Conservation (phyloP, 2,113 vertebrate species). For the Chaenogobius annularis region DNA sequence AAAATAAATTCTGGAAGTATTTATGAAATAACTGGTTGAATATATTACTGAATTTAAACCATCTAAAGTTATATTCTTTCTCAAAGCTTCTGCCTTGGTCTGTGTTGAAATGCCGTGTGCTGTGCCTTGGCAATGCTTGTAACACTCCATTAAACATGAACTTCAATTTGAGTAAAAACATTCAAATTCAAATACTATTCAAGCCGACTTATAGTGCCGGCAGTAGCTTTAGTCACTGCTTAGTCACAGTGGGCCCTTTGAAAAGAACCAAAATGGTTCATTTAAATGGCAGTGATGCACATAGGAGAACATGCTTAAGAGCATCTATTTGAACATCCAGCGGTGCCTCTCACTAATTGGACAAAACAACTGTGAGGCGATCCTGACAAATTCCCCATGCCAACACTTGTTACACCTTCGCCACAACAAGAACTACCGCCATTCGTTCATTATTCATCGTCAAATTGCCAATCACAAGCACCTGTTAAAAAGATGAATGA, state of each 20-base stretch:
- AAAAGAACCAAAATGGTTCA: not conserved
- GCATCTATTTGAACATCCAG: not conserved
- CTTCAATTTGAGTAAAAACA: slow-evolving; percentile 3
- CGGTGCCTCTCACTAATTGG: no score
- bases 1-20: not conserved
- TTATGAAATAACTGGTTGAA: not conserved
- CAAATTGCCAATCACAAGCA: slow-evolving; percentile 16
- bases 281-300: not conserved
- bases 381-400: slow-evolving; percentile 20
- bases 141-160: not conserved
- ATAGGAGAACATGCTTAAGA: not conserved
- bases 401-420: slow-evolving; percentile 30
- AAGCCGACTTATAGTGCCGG: not conserved
- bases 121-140: not conserved
- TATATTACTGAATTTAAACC: not conserved
- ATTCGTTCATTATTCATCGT: slow-evolving; percentile 39
- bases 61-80: not conserved
- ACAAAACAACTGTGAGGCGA: not conserved
- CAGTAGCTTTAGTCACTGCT: not conserved
- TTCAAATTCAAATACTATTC: slow-evolving; percentile 5
- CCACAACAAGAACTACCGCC: slow-evolving; percentile 24
- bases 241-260: not conserved
- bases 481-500: slow-evolving; percentile 17
- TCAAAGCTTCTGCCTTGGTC: not conserved
- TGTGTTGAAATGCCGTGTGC: not conserved